Conservation (phyloP, 2,113 vertebrate species). For the Sapayoa aenigma region DNA sequence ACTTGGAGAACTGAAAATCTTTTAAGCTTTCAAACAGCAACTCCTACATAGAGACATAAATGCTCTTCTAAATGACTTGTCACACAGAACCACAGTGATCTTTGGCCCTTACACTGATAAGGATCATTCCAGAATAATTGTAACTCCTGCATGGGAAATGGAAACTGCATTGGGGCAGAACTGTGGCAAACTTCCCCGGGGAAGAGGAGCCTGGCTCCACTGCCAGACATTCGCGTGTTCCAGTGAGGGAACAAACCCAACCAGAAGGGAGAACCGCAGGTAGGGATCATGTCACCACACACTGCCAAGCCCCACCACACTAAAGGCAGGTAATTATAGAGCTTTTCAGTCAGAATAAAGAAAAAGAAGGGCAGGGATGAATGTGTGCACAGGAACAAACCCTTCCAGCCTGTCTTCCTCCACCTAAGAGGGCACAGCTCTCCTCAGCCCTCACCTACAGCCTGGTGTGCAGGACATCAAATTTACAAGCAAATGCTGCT, state of each 20-base stretch:
- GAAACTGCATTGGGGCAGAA: not conserved
- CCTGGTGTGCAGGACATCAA: not conserved
- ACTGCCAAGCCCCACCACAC: not conserved
- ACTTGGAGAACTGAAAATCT: not conserved
- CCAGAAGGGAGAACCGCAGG: not conserved
- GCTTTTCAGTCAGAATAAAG: not conserved
- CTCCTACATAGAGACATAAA: not conserved
- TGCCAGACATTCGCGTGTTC: rapidly evolving
- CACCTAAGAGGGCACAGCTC: not conserved
- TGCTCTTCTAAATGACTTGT: not conserved
- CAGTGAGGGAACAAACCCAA: not conserved
- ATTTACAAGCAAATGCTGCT: not conserved
- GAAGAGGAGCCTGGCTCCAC: rapidly evolving
- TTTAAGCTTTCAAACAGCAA: not conserved
- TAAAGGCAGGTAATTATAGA: not conserved
- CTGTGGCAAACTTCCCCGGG: rapidly evolving
- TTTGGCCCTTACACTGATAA: not conserved
- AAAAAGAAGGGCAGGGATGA: not conserved
- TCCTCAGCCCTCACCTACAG: not conserved
- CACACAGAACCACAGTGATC: not conserved
- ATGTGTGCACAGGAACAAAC: not conserved
- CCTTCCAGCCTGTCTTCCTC: not conserved
- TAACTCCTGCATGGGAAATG: not conserved
- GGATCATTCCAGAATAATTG: not conserved
- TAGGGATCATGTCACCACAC: not conserved